Percentiles rank a stretch among this genome's conserved stretches.
These are phyloP conservation scores for Tor tambroides DNA, from an alignment of 2,113 vertebrate genomes.

Conservation along the genomic window DNA sequence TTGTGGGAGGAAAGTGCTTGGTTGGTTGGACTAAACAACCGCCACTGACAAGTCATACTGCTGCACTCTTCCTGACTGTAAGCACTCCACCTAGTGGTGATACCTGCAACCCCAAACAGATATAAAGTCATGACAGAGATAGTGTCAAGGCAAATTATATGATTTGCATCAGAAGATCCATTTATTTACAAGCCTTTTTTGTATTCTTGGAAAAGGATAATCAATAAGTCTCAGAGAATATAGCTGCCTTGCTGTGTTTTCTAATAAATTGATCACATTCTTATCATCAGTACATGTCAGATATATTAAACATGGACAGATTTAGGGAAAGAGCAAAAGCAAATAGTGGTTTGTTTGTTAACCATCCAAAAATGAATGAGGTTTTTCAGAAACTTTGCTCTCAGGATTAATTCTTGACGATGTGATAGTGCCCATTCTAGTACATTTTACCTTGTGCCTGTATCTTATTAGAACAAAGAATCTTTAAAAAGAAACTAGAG, in stretches of 20 bases:
- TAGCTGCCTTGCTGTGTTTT: background rate
- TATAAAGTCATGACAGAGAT: background rate
- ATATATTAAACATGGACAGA: background rate
- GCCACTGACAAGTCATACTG: background rate
- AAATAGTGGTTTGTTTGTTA: background rate
- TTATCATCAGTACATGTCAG: background rate
- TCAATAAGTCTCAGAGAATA: background rate
- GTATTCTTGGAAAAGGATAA: background rate
- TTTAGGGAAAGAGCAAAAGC: background rate
- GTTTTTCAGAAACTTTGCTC: background rate
- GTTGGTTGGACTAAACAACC: conserved; percentile 67
- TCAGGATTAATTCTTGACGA: background rate
- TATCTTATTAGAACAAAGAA: background rate
- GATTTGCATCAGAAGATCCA: background rate
- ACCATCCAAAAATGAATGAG: background rate
- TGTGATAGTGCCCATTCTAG: background rate
- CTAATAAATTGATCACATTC: background rate
- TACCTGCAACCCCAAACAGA: background rate
- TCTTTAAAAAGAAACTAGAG: background rate
- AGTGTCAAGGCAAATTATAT: background rate
- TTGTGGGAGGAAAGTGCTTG: conserved; percentile 75
- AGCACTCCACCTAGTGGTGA: background rate
- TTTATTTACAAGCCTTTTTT: background rate
- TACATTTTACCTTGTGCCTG: background rate
- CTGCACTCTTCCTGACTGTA: background rate